Conservation (phyloP, 2,797 vertebrate species). For the Nannoperca obscura region DNA sequence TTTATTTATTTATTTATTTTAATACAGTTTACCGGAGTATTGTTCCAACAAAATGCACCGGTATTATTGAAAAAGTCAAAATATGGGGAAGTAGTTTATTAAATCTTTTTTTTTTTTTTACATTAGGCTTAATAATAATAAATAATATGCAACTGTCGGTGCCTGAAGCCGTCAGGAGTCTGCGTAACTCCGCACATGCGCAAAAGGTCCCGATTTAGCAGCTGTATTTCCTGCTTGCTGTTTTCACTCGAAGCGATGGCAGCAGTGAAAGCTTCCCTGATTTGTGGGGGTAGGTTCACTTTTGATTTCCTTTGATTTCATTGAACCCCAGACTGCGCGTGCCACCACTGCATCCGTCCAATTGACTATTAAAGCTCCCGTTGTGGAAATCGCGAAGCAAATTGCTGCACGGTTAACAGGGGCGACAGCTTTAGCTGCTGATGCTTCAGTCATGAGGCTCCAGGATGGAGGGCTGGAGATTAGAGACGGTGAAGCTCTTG, state of each 20-base stretch:
- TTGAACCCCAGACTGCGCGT: fast-evolving
- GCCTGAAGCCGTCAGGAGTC: not conserved
- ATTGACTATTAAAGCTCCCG: not conserved
- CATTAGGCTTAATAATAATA: not conserved
- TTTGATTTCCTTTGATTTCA: not conserved
- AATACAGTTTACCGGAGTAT: not conserved
- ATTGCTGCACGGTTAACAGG: conserved; percentile 57
- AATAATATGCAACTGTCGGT: not conserved
- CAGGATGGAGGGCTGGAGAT: conserved; percentile 26
- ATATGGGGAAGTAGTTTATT: not conserved
- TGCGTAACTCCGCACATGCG: conserved; percentile 76
- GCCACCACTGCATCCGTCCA: not conserved
- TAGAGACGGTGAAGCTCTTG: not conserved
- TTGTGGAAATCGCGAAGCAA: conserved; percentile 10
- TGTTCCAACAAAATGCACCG: not conserved
- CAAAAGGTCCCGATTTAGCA: conserved; percentile 18
- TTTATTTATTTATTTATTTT: too few species aligned
- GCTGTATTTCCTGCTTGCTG: conserved; percentile 81
- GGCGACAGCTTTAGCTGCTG: conserved; percentile 66
- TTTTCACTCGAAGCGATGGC: conserved; percentile 80
- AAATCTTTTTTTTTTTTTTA: too few species aligned
- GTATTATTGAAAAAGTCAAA: not conserved
- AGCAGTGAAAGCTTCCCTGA: conserved; percentile 71
- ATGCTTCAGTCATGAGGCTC: conserved; percentile 76
- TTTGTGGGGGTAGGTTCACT: conserved; percentile 76